Percentiles rank a stretch among this genome's conserved stretches.
Evolutionary conservation across 2,888 invertebrate genomes (phyloP).

Genomic region (Ectemnius cavifrons): DNA sequence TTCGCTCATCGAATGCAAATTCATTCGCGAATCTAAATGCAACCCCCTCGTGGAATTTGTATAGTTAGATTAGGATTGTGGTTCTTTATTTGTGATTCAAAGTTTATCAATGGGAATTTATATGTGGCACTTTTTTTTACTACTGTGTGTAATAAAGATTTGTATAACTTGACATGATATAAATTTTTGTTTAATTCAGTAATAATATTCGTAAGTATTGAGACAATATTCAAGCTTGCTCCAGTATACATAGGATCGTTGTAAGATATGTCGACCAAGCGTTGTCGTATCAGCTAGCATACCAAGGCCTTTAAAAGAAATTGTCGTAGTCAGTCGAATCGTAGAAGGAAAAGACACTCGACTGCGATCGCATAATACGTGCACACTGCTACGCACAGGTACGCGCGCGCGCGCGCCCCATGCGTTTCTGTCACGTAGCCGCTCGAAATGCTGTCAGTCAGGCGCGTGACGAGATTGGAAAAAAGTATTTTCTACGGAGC

Average conservation of each 20-base stretch:
- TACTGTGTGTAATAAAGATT: no score
- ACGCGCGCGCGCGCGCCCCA: conserved; percentile 2
- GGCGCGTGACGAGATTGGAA: conserved; percentile 16
- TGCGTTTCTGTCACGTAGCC: conserved; percentile 15
- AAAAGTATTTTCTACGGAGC: conserved; percentile 22
- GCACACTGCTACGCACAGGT: conserved; percentile 16
- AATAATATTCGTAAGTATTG: no score
- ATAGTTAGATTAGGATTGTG: no score
- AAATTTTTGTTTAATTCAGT: background rate
- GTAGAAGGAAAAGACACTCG: conserved; percentile 2
- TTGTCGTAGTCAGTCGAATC: conserved; percentile 44
- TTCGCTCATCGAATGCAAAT: no score
- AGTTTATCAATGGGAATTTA: no score
- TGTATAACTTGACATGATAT: no score
- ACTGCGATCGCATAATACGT: conserved; percentile 7
- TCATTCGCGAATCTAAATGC: no score
- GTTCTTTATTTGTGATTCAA: no score
- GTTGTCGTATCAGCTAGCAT: conserved; percentile 38
- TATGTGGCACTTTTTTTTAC: no score
- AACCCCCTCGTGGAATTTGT: no score
- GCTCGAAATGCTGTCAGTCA: conserved; percentile 10
- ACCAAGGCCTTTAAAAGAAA: conserved; percentile 56
- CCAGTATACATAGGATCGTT: conserved; percentile 45
- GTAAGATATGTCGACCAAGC: conserved; percentile 43
- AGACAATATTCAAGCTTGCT: conserved; percentile 49